Evolutionary conservation across 2,888 invertebrate genomes (phyloP), one percentile per base, ranked within the genome.

Genomic region (Drosophila vallismaia): DNA sequence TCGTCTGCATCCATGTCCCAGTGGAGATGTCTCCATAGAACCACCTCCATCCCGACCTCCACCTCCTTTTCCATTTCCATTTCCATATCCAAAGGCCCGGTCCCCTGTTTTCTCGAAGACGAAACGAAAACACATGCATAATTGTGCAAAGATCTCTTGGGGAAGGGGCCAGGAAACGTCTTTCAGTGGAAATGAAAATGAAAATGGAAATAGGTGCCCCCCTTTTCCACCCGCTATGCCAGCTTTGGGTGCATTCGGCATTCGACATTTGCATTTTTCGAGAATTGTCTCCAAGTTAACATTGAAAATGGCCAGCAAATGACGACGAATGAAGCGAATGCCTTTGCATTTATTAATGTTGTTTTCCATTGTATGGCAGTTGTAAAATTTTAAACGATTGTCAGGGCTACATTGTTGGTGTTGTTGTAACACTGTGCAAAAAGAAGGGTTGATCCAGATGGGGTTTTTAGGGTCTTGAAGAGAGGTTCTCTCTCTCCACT

Each of bases 121-220:
- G 19, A 19, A 19, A 19, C 2, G n/a, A 12, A n/a, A 36, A 36
- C 40, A 40, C n/a, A 42, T 19, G 24, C 24, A 36, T 46, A 38
- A 49, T 56, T 38, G 49, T 49, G 10, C 45, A n/a, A 2, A 56
- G 56, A 49, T 63, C 28, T 46, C 10, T 3, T 3, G 28, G 42
- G 19, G 42, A 10, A 3, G 24, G 42, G 38, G 63, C 76, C 83
- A 88, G 83, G 83, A 83, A 83, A 83, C 74, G 83, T 83, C 88
- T 83, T 83, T 83, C 88, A 78, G 85, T 87, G 88, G 79, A 83
- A 88, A 82, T 77, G 81, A 69, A 87, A 82, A 88, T 82, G 88
- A 74, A 74, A 83, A 86, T 86, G 76, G 68, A 69, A 86, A 76
- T 75, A 66, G 60, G 44, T 64, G 31, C 42, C 55, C n/a, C 40